Conservation (phyloP, 1,140 invertebrate species). For the Neodiprion lecontei region DNA sequence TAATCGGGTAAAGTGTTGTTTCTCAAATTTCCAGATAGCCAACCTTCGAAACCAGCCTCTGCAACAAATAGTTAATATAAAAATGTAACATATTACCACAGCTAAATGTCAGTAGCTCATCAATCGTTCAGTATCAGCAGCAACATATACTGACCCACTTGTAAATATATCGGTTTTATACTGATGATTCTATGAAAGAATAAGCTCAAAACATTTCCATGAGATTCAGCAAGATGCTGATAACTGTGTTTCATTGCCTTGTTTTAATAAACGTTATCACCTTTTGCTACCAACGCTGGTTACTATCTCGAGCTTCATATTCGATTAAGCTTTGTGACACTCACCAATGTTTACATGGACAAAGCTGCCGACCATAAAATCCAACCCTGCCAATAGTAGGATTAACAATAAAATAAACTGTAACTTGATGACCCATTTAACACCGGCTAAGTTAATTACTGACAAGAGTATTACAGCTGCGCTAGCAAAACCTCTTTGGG, state of each 20-base stretch:
- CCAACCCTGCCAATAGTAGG: conserved; percentile 83
- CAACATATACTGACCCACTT: background rate
- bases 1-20: conserved; percentile 87
- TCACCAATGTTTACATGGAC: conserved; percentile 72
- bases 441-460: conserved; percentile 88
- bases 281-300: background rate
- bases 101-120: background rate
- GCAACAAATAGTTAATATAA: conserved; percentile 36
- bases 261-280: background rate
- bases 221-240: no score
- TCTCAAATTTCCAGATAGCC: conserved; percentile 77
- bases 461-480: conserved; percentile 82
- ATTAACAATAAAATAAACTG: conserved; percentile 86
- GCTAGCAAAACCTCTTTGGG: conserved; percentile 81
- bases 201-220: no score
- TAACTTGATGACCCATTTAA: conserved; percentile 92
- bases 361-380: conserved; percentile 90
- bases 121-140: background rate
- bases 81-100: no score
- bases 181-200: no score
- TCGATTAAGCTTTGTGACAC: conserved; percentile 24
- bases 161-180: no score
- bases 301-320: background rate
- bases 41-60: conserved; percentile 87
- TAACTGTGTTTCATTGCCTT: no score